These are phyloP conservation scores for Odontophorus gujanensis DNA, from an alignment of 2,113 vertebrate species.

Conservation along the genomic window DNA sequence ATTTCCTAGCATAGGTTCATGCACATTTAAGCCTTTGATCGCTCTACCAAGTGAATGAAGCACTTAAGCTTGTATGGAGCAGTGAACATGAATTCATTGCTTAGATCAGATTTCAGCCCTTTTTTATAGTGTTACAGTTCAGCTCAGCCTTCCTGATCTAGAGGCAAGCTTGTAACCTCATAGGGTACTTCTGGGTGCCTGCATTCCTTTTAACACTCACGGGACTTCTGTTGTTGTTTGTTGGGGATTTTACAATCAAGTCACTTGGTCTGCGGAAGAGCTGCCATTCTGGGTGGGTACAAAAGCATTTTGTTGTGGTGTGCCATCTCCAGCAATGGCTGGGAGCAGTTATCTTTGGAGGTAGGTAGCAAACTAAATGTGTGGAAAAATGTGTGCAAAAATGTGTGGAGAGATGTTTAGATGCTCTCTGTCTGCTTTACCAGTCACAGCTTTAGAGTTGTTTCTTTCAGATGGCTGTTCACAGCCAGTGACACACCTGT, in stretches of 20 bases:
- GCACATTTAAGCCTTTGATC: conserved; percentile 11
- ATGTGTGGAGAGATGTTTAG: neutral
- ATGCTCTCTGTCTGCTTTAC: neutral
- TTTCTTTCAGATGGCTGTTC: neutral
- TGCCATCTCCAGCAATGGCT: neutral
- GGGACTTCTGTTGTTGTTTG: fast-evolving
- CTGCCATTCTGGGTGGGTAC: neutral
- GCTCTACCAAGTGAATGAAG: neutral
- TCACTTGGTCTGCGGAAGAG: neutral
- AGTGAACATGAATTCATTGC: neutral
- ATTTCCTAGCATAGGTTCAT: neutral
- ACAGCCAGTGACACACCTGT: neutral
- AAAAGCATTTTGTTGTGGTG: neutral
- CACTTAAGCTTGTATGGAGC: neutral
- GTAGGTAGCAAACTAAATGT: too few species aligned
- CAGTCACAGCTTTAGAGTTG: neutral
- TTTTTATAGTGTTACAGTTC: neutral
- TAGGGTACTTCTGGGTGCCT: neutral
- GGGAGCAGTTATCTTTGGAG: neutral
- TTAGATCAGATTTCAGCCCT: neutral
- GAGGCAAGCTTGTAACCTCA: neutral
- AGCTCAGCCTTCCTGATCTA: neutral
- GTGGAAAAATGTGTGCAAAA: too few species aligned
- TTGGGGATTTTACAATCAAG: neutral
- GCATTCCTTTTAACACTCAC: neutral